These are phyloP conservation scores for Cyanoderma ruficeps DNA, from an alignment of 2,113 vertebrate species.

Conservation along the genomic window DNA sequence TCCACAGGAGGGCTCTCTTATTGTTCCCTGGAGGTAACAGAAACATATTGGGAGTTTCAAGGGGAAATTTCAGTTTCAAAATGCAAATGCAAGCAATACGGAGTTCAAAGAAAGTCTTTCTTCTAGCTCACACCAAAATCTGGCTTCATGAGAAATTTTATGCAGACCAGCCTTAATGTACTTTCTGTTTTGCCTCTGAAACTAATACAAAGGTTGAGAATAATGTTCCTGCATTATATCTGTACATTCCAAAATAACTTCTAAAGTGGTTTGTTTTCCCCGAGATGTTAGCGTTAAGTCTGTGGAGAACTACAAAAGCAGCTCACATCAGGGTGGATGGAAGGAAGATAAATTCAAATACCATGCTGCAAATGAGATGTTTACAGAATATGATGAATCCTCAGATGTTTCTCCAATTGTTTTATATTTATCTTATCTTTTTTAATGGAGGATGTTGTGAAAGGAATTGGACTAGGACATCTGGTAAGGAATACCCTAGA, in stretches of 20 bases:
- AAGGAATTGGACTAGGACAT: neutral
- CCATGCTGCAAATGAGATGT: slow-evolving; percentile 10
- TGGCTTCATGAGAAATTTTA: slow-evolving; percentile 5
- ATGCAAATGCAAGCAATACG: slow-evolving; percentile 25
- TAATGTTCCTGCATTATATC: neutral
- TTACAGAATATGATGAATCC: neutral
- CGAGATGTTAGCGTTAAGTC: neutral
- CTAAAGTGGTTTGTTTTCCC: neutral
- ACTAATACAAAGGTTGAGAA: neutral
- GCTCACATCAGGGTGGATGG: neutral
- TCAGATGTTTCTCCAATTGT: neutral
- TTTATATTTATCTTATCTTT: neutral
- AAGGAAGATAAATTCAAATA: slow-evolving; percentile 35
- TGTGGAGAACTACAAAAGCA: slow-evolving; percentile 35
- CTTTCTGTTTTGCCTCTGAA: slow-evolving; percentile 41
- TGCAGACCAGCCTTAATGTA: neutral
- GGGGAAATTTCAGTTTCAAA: slow-evolving; percentile 40
- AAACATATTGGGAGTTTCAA: slow-evolving; percentile 34
- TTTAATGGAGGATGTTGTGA: neutral
- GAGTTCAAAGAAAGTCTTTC: slow-evolving; percentile 38
- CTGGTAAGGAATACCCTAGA: neutral
- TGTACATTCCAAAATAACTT: neutral
- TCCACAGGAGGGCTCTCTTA: slow-evolving; percentile 46
- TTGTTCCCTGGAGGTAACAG: slow-evolving; percentile 52
- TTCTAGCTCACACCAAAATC: neutral